Conservation (phyloP, 37 sponge, comb jelly and placozoan species). For the Theonella swinhoei region DNA sequence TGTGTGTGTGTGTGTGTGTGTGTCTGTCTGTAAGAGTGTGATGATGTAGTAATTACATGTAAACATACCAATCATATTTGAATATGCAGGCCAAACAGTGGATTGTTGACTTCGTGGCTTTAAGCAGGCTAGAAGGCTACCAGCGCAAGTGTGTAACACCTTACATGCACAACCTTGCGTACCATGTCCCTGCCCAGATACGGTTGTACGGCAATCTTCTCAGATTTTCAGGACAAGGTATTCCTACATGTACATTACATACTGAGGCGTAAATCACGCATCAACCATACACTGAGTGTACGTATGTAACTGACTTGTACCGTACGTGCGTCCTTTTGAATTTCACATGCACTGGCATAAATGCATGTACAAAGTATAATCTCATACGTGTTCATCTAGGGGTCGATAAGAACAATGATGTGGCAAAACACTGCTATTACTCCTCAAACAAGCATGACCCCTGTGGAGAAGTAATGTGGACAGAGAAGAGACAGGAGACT, state of each 20-base stretch:
- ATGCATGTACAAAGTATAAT: too few relatives aligned
- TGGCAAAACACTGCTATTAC: not conserved
- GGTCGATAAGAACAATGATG: conserved; percentile 39
- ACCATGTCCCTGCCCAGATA: conserved; percentile 5
- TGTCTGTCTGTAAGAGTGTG: too few relatives aligned
- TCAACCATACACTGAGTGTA: too few relatives aligned
- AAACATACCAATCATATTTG: too few relatives aligned
- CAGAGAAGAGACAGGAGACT: conserved; percentile 16
- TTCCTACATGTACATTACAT: not conserved
- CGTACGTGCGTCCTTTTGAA: too few relatives aligned
- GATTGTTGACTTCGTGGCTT: not conserved
- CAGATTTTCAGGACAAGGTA: conserved; percentile 30
- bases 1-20: too few relatives aligned
- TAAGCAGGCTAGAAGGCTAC: not conserved
- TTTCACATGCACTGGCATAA: too few relatives aligned
- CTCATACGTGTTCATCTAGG: too few relatives aligned
- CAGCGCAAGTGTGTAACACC: conserved; percentile 15
- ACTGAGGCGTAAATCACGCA: too few relatives aligned
- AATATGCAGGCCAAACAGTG: conserved; percentile 17
- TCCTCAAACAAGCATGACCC: conserved; percentile 15
- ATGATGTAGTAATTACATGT: too few relatives aligned
- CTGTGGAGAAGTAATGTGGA: not conserved
- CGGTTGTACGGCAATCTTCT: not conserved
- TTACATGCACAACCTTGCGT: conserved; percentile 22
- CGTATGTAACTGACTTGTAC: too few relatives aligned